Evolutionary conservation across 1,140 invertebrate species (phyloP).

Genomic region (Coenobita brevimanus): DNA sequence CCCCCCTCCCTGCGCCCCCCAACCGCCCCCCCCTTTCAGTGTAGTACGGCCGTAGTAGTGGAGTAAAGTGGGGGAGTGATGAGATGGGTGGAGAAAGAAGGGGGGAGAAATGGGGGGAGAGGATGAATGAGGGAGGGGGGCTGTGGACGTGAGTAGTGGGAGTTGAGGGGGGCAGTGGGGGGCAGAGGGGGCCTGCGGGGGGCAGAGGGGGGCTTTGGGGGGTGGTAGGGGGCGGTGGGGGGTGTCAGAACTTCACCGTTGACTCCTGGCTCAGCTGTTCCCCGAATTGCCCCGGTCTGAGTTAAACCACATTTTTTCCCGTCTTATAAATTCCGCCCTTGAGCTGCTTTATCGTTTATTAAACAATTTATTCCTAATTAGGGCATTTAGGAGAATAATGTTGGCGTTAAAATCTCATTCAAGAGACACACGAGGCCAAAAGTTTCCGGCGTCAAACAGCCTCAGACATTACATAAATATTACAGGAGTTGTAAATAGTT

Average conservation of each 20-base stretch:
- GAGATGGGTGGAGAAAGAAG: not conserved
- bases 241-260: not conserved
- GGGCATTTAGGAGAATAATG: slow-evolving; percentile 56
- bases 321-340: slow-evolving; percentile 45
- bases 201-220: not conserved
- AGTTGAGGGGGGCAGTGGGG: no score
- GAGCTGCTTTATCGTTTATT: slow-evolving; percentile 57
- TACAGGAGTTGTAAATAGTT: slow-evolving; percentile 42
- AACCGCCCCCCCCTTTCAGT: not conserved
- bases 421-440: slow-evolving; percentile 52
- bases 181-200: not conserved
- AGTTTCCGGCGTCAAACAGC: slow-evolving; percentile 48
- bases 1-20: not conserved
- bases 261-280: slow-evolving; percentile 22
- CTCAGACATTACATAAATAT: slow-evolving; percentile 60
- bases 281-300: slow-evolving; percentile 35
- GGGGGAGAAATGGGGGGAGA: no score
- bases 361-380: slow-evolving; percentile 60
- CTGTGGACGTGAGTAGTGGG: no score
- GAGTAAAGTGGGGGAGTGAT: not conserved
- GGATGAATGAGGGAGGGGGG: no score
- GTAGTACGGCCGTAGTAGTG: not conserved
- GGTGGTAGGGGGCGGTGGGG: not conserved
- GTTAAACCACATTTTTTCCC: slow-evolving; percentile 38
- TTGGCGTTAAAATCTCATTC: slow-evolving; percentile 55